phyloP scores from a whole-genome alignment of 2,797 vertebrate species.

The Myotis daubentonii region DNA sequence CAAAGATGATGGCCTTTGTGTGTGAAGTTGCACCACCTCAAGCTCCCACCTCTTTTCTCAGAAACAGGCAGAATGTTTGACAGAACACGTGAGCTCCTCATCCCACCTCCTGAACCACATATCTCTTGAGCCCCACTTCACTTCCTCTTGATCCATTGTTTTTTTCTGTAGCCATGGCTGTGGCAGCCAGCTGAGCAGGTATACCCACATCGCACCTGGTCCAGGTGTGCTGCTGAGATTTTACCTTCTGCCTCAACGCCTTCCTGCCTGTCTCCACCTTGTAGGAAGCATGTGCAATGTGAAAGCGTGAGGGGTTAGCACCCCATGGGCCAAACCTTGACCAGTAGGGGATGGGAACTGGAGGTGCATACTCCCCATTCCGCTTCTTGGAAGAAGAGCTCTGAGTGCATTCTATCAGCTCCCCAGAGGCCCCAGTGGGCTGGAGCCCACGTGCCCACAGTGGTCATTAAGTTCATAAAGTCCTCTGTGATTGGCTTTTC shows the following conservation, averaged over 20 bases:
- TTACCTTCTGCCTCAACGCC: not conserved
- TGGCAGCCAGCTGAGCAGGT: not conserved
- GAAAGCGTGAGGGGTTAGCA: not conserved
- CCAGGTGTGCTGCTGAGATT: not conserved
- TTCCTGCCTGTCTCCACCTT: not conserved
- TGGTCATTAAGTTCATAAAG: not conserved
- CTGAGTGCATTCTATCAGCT: not conserved
- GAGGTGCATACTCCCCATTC: too few species aligned
- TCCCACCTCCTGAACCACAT: not conserved
- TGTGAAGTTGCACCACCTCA: not conserved
- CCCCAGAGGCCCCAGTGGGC: too few species aligned
- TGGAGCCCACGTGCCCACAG: not conserved
- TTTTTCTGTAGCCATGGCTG: not conserved
- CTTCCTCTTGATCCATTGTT: not conserved
- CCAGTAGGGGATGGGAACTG: not conserved
- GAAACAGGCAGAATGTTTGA: not conserved
- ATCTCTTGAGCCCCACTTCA: not conserved
- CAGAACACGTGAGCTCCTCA: not conserved
- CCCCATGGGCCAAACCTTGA: not conserved
- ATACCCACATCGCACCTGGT: not conserved
- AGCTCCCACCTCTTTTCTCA: not conserved
- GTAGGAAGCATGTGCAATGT: not conserved
- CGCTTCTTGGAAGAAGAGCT: not conserved
- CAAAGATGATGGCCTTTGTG: not conserved
- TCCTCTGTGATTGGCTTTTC: not conserved